Percentiles rank a stretch among this genome's conserved stretches.
phyloP scores from a whole-genome alignment of 2,888 invertebrate species.

The Chymomyza amoena region DNA sequence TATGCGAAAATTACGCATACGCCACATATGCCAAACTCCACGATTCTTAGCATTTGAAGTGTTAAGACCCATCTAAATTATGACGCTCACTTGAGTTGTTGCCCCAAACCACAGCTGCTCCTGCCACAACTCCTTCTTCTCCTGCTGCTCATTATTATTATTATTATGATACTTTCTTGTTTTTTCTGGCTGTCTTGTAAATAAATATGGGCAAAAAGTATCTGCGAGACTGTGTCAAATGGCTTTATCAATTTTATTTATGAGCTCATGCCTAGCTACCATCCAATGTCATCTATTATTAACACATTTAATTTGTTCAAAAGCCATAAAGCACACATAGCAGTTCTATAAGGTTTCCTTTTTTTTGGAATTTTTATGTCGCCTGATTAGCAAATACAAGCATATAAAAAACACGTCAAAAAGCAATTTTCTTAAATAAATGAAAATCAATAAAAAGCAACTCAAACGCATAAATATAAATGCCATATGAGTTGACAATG shows the following conservation, averaged over 20 bases:
- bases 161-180: too few relatives aligned
- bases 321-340: slow-evolving; percentile 35
- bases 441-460: slow-evolving; percentile 62
- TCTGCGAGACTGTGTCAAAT: not conserved
- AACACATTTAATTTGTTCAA: slow-evolving; percentile 67
- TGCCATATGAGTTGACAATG: slow-evolving; percentile 1
- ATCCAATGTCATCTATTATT: slow-evolving; percentile 45
- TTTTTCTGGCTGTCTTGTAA: not conserved
- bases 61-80: slow-evolving; percentile 54
- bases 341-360: not conserved
- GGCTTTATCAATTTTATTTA: slow-evolving; percentile 63
- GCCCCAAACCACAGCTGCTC: not conserved
- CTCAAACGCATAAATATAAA: slow-evolving; percentile 5
- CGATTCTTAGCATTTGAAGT: slow-evolving; percentile 64
- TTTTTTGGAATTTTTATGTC: slow-evolving; percentile 37
- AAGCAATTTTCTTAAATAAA: slow-evolving; percentile 66
- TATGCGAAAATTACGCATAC: slow-evolving; percentile 67
- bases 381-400: slow-evolving; percentile 48
- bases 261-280: slow-evolving; percentile 28
- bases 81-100: slow-evolving; percentile 25
- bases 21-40: slow-evolving; percentile 44
- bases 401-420: slow-evolving; percentile 64
- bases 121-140: not conserved
- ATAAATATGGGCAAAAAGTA: not conserved
- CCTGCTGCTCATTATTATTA: not conserved